A percentile compares a stretch with the other conserved stretches of the same genome.
Conservation (phyloP, 1,140 invertebrate genomes). For the Popillia japonica region DNA sequence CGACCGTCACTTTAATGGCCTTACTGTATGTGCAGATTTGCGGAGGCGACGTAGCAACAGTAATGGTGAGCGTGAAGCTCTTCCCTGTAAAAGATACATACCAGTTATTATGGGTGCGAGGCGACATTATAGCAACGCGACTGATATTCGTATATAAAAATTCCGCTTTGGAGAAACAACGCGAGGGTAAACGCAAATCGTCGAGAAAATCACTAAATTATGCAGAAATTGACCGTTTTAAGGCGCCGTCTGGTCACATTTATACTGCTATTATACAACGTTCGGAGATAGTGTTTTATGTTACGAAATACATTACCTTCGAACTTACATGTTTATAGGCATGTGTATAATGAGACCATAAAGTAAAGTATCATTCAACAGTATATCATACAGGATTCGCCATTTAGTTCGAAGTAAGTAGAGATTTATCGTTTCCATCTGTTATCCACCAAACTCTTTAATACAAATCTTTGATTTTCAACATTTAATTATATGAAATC, state of each 20-base stretch:
- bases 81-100: constrained; percentile 76
- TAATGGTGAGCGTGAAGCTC: constrained; percentile 96
- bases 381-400: too few relatives aligned
- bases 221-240: constrained; percentile 39
- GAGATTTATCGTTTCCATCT: too few relatives aligned
- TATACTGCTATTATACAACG: not conserved
- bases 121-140: not conserved
- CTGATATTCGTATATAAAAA: not conserved
- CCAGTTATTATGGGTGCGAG: not conserved
- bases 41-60: constrained; percentile 89
- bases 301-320: not conserved
- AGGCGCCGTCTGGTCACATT: constrained; percentile 30
- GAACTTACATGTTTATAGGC: too few relatives aligned
- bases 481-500: too few relatives aligned
- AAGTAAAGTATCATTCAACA: too few relatives aligned
- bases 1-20: constrained; percentile 98
- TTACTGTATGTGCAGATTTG: constrained; percentile 94
- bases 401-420: too few relatives aligned
- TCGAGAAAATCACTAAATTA: constrained; percentile 41
- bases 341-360: too few relatives aligned
- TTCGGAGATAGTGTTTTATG: not conserved
- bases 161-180: not conserved
- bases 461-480: too few relatives aligned
- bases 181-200: constrained; percentile 32
- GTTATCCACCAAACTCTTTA: too few relatives aligned